Base-by-base conservation (phyloP, 2,888 invertebrate species). In the Andrena bucephala region DNA sequence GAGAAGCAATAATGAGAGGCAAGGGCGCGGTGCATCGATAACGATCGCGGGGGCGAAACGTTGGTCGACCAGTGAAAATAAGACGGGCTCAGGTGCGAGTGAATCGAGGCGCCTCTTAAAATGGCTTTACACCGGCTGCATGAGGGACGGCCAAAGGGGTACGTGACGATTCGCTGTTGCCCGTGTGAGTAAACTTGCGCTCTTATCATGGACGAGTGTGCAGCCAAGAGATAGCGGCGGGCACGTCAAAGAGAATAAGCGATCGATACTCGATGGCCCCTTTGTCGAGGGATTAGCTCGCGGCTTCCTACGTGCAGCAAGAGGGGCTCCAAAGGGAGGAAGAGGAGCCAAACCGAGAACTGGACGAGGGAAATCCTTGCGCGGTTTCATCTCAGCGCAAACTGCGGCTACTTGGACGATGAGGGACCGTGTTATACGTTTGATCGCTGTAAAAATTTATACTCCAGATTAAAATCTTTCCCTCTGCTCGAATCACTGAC, bases 231-330 rank as follows among this genome's bases (percentile, higher is more conserved):
- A 92, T 92, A 90, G 89, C 87, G 85, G 83, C 84, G 73, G 77
- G 78, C 89, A 89, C 88, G 90, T 91, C 91, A 90, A 92, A 90
- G 91, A 89, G 92, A 91, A 92, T 91, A 89, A 90, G 89, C 91
- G 90, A 92, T 93, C 93, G 93, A 93, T 93, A 93, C 87, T 89
- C 92, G 91, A 93, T 92, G 89, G 91, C 86, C 90, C 89, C 91
- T 92, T 93, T 92, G 92, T 93, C 89, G 88, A 84, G 85, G 86
- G 92, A 90, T 91, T 92, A 91, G 88, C 89, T 86, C 85, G 89
- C 85, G 85, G 87, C 86, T 87, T 85, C 42, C 87, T 80, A 83
- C 68, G 71, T 62, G 75, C 65, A 48, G 57, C 59, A 68, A 65
- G 50, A 72, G 48, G 29, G 20, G 54, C 24, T 33, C 29, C 27